A percentile compares a stretch with the other conserved stretches of the same genome.
phyloP scores from a whole-genome alignment of 1,140 invertebrate genomes.

The Spodoptera frugiperda region DNA sequence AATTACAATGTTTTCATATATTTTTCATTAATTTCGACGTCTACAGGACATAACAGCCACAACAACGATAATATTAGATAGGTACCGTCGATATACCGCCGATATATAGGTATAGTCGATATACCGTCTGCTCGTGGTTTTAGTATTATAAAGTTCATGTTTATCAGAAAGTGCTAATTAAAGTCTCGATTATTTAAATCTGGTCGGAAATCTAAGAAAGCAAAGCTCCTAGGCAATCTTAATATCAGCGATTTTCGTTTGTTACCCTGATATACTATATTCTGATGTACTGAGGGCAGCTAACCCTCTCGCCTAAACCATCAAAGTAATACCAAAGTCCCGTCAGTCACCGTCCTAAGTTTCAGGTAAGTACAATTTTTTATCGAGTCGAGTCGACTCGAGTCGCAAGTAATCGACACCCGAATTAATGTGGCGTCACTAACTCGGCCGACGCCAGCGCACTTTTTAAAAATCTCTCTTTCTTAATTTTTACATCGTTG shows the following conservation, averaged over 20 bases:
- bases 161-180: background rate
- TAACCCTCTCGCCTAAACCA: constrained; percentile 1
- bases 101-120: no score
- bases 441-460: constrained; percentile 75
- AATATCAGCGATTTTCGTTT: no score
- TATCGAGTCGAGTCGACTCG: constrained; percentile 28
- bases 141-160: background rate
- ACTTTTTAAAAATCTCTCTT: constrained; percentile 79
- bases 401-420: constrained; percentile 71
- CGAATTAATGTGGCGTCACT: constrained; percentile 84
- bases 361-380: constrained; percentile 72
- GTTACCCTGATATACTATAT: no score
- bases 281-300: no score
- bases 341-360: constrained; percentile 58
- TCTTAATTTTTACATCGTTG: constrained; percentile 84
- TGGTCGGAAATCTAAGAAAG: background rate
- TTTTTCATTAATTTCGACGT: background rate
- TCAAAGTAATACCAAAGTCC: constrained; percentile 32
- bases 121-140: no score
- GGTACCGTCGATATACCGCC: no score
- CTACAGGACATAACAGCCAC: no score
- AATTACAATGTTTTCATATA: background rate
- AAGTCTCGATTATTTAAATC: background rate
- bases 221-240: no score
- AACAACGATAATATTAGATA: no score